Base-by-base conservation (phyloP, 2,797 vertebrate genomes). In the Pseudochirops corinnae region DNA sequence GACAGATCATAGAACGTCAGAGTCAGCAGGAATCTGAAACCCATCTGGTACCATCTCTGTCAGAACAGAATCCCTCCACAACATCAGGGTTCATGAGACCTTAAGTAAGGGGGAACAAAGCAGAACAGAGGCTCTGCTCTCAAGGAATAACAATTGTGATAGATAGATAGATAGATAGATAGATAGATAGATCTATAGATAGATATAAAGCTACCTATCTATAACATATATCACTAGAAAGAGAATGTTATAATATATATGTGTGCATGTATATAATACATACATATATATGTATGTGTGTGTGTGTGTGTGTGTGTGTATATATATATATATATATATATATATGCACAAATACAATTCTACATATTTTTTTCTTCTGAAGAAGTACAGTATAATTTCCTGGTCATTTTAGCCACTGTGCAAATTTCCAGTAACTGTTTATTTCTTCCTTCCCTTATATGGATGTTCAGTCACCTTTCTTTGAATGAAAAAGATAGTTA, bases 391-490 rank as follows among this genome's bases (percentile, higher is more conserved):
- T 46, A 87, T 87, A 46, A 50, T 82, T 82, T 82, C 7, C 18
- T 24, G 11, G n/a, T 82, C n/a, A 82, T 82, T 82, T 82, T 82
- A 46, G 21, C 39, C 10, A 87, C 74, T 87, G 39, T 46, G 39
- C 39, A 87, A 46, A 87, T 97, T 92, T 39, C 91, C 93, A 94
- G 0, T 53, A 31, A 56, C 46, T 62, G 10, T 31, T 46, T 28
- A 90, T 60, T 57, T 58, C 13, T 16, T 82, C 67, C 95, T 91
- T 92, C 31, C 39, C 21, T 93, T 21, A 21, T 53, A 93, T 90
- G 52, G 74, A 74, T 93, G 26, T 28, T 91, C 39, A 67, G 11
- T 82, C 93, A 50, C 95, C 28, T 91, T 94, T 97, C 92, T 95
- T 91, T 95, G 46, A 91, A 93, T 0, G 56, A 93, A 87, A 94